Evolutionary conservation across 2,797 vertebrate genomes (phyloP), one percentile per base, ranked within the genome.

Genomic region (Thunnus albacares): DNA sequence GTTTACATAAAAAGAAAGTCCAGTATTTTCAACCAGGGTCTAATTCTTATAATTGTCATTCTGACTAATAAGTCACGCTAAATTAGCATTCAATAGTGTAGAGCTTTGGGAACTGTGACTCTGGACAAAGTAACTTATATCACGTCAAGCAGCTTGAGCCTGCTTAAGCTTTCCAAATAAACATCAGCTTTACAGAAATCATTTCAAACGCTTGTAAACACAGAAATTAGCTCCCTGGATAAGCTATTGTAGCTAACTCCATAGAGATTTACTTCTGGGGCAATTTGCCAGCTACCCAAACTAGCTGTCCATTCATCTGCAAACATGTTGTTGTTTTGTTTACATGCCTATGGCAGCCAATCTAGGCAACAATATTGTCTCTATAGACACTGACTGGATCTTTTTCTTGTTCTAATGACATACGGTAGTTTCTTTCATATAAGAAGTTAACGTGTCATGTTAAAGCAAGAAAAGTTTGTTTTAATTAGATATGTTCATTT

Each of bases 11-110:
- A 7, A 41, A 22, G 6, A 49, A 47, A 60, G 18, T 51, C 7
- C 61, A 26, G 18, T 51, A 14, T 75, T 67, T 58, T 26, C 22
- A 71, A 17, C 15, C 56, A 1, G 2, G 22, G 24, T 53, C 24
- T 53, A 66, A 33, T 60, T 64, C 20, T 53, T 45, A 84, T 66
- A 69, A 72, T 52, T 30, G 41, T 43, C 10, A 38, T 38, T 38
- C 12, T 43, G 41, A 13, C 41, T 43, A 14, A 43, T 43, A 43
- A 43, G 12, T 41, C 2, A 41, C 13, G 41, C 12, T 41, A 12
- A 12, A 41, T 41, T 41, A 41, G 41, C 11, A 41, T 12, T 12
- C 41, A 41, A 11, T 3, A 41, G 2, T 12, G 12, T 41, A 12
- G 35, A 38, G 12, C 13, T 41, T 41, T 41, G 41, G n/a, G 35